Base-by-base conservation (phyloP, 1,140 invertebrate genomes). In the Probaryconus sp. region DNA sequence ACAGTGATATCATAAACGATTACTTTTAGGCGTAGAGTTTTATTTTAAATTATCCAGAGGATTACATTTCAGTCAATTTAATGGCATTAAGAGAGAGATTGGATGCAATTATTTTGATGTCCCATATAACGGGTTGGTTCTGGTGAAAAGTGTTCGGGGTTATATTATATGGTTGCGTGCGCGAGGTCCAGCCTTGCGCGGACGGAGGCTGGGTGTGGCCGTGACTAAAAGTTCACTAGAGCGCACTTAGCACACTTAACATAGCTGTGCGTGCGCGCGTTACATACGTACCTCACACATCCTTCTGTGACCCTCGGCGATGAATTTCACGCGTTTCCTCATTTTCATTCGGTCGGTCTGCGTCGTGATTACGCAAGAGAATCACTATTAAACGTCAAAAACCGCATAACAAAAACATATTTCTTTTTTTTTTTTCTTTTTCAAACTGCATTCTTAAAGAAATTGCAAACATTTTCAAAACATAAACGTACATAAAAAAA, bases 171-270 rank as follows among this genome's bases (percentile, higher is more conserved):
- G 83, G 81, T 81, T 83, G 83, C 83, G 83, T 82, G 76, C 79
- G 78, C 76, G 63, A 78, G 81, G 82, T 81, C 82, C 79, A 83
- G 82, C 78, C 81, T 82, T 81, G 80, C 82, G 64, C 79, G 81
- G 63, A 81, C 76, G 64, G 77, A 79, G 76, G 73, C 81, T 85
- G 85, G 85, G 86, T 87, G 86, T 86, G 86, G 86, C 81, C 84
- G 82, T 87, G 84, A 83, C 85, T 87, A 85, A 87, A 87, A 87
- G 86, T 87, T 87, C 85, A 87, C 81, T 83, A 72, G 82, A 87
- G 84, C 85, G 82, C 68, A 51, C 51, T 63, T 50, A 48, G 48
- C 65, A 43, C 53, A 51, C 33, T 60, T 45, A 38, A 21, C 63
- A 26, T 67, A 48, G 24, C 42, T 65, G 10, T 17, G 30, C 13